These are phyloP conservation scores for Rhyacophila evoluta DNA, from an alignment of 2,888 invertebrate species.

Conservation along the genomic window DNA sequence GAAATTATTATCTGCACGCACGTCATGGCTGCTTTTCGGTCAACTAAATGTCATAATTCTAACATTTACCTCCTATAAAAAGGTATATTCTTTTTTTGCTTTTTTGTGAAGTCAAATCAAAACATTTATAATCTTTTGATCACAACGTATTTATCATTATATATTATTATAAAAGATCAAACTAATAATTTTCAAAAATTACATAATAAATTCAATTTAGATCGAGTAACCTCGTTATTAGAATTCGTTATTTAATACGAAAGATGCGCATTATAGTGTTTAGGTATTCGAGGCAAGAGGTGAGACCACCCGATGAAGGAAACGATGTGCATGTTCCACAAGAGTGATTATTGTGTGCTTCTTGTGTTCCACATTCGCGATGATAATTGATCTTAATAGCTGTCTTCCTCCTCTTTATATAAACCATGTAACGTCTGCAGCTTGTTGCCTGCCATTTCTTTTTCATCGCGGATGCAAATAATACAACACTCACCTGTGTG, in stretches of 20 bases:
- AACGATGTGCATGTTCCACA: not conserved
- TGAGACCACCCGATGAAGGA: slow-evolving; percentile 8
- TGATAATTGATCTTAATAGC: slow-evolving; percentile 14
- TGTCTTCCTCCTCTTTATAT: slow-evolving; percentile 1
- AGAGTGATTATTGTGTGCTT: not conserved
- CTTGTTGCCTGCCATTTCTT: not conserved
- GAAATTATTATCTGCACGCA: not conserved
- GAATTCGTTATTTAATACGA: too few species aligned
- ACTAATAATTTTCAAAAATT: too few species aligned
- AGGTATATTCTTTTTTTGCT: too few species aligned
- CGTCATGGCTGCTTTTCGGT: not conserved
- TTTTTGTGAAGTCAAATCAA: too few species aligned
- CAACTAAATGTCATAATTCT: not conserved
- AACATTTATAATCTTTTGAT: too few species aligned
- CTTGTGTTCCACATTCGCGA: slow-evolving; percentile 17
- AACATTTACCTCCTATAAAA: too few species aligned
- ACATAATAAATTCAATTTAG: too few species aligned
- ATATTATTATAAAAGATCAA: too few species aligned
- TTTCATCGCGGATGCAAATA: slow-evolving; percentile 16
- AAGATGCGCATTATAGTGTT: not conserved
- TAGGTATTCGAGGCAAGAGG: not conserved
- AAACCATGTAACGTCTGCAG: slow-evolving; percentile 1
- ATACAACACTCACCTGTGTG: not conserved
- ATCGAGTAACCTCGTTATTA: too few species aligned
- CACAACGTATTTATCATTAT: too few species aligned